Evolutionary conservation across 2,113 vertebrate genomes (phyloP).

Genomic region (Artemisiospiza belli): DNA sequence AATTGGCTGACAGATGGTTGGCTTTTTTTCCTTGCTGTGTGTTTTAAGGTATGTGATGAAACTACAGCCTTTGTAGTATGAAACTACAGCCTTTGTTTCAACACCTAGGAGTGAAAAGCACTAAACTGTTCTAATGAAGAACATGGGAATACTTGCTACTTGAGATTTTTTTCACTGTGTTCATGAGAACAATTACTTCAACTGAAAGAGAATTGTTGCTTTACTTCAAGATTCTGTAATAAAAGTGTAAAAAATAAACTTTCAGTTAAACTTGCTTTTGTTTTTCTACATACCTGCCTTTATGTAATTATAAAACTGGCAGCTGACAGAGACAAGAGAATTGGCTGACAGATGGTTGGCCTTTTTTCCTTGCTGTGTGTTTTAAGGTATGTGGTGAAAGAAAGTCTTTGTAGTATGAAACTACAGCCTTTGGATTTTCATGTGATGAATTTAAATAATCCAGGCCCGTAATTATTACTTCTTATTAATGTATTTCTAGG

Average conservation of each 20-base stretch:
- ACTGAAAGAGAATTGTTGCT: not conserved
- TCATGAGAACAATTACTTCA: not conserved
- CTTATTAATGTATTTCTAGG: conserved; percentile 75
- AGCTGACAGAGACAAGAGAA: not conserved
- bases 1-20: not conserved
- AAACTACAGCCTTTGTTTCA: not conserved
- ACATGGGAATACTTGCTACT: not conserved
- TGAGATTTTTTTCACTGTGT: not conserved
- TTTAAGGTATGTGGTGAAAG: not conserved
- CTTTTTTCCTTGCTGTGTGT: not conserved
- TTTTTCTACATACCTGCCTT: not conserved
- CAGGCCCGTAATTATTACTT: not conserved
- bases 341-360: not conserved
- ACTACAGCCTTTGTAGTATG: not conserved
- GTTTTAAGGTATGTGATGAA: not conserved
- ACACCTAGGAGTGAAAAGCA: not conserved
- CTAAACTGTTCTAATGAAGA: not conserved
- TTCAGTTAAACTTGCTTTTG: not conserved
- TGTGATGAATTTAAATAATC: not conserved
- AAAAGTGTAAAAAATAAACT: not conserved
- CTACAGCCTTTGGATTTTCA: not conserved
- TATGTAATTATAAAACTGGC: not conserved
- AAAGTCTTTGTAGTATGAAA: not conserved
- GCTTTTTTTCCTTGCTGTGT: not conserved
- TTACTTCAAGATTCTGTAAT: not conserved